phyloP scores from a whole-genome alignment of 2,888 invertebrate genomes.

The Helleia helle region DNA sequence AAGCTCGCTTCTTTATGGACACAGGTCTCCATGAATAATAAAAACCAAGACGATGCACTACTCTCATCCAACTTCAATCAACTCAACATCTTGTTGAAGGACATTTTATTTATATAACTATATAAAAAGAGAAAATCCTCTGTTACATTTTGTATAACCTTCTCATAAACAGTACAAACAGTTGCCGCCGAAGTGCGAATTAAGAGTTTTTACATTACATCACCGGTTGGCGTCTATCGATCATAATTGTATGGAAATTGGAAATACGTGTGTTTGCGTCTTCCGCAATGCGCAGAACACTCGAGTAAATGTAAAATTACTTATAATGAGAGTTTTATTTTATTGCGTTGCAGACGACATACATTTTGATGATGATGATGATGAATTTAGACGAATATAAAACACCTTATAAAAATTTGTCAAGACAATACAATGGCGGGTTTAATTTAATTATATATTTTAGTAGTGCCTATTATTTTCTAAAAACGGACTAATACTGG shows the following conservation, averaged over 20 bases:
- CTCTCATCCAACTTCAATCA: too few species aligned
- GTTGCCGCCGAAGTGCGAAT: not conserved
- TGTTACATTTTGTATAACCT: not conserved
- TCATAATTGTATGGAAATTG: constrained; percentile 8
- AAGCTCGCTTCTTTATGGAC: too few species aligned
- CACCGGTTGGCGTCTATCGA: not conserved
- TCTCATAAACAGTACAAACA: not conserved
- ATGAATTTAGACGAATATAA: too few species aligned
- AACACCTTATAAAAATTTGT: too few species aligned
- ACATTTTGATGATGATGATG: too few species aligned
- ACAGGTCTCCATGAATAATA: too few species aligned
- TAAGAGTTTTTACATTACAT: constrained; percentile 1
- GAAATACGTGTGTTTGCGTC: not conserved
- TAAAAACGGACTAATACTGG: too few species aligned
- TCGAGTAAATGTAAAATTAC: not conserved
- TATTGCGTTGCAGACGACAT: not conserved
- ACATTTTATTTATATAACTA: not conserved
- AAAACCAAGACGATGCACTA: too few species aligned
- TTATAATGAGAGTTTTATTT: not conserved
- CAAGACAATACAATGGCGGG: too few species aligned
- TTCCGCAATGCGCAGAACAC: not conserved
- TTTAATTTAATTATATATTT: too few species aligned
- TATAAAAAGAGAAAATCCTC: not conserved
- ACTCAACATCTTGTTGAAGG: too few species aligned
- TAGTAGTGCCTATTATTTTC: too few species aligned